phyloP scores from a whole-genome alignment of 2,113 vertebrate genomes.

The Leucopsar rothschildi region DNA sequence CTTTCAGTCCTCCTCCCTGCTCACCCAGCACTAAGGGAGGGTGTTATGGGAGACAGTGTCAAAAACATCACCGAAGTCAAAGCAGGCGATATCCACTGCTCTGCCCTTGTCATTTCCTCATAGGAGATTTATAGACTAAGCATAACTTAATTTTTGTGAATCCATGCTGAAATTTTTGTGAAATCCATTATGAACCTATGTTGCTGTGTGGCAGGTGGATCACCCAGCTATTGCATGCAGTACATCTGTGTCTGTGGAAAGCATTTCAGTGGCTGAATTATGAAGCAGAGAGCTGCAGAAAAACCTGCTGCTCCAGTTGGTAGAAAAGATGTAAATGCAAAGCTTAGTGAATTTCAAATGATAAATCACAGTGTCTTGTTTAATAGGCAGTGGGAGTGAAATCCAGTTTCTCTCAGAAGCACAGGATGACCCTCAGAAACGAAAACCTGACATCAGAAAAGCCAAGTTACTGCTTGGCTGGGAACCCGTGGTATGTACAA shows the following conservation, averaged over 20 bases:
- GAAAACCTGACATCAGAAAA: conserved; percentile 94
- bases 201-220: neutral
- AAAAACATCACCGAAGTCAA: neutral
- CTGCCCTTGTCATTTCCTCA: neutral
- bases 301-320: neutral
- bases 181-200: neutral
- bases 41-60: neutral
- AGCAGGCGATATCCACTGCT: neutral
- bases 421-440: conserved; percentile 96
- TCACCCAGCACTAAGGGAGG: neutral
- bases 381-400: conserved; percentile 86
- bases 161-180: neutral
- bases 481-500: conserved; percentile 92
- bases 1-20: neutral
- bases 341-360: neutral
- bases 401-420: conserved; percentile 98
- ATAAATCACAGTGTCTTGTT: neutral
- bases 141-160: neutral
- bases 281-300: neutral
- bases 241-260: neutral
- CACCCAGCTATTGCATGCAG: neutral
- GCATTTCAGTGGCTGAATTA: neutral
- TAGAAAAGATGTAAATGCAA: neutral
- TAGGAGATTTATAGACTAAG: neutral
- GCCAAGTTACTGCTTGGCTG: conserved; percentile 93